Conservation (phyloP, 1,140 invertebrate genomes). For the Diploscapter pachys region DNA sequence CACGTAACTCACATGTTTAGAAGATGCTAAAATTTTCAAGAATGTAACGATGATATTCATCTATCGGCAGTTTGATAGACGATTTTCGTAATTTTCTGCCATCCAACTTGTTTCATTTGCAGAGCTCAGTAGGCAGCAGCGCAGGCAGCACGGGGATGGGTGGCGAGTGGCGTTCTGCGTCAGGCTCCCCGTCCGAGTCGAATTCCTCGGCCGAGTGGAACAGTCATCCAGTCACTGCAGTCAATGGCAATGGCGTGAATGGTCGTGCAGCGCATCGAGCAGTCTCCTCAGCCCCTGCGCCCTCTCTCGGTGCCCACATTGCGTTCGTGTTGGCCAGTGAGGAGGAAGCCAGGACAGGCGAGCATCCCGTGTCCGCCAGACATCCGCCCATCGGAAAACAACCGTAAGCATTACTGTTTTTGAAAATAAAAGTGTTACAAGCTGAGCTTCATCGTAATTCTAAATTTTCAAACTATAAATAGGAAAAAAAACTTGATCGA, state of each 20-base stretch:
- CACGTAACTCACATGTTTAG: too few relatives aligned
- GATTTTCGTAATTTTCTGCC: neutral
- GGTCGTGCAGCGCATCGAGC: too few relatives aligned
- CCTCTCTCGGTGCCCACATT: constrained; percentile 8
- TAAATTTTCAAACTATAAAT: too few relatives aligned
- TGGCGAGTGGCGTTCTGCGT: constrained; percentile 23
- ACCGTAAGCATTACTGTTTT: too few relatives aligned
- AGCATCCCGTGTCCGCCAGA: neutral
- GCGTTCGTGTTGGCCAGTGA: constrained; percentile 7
- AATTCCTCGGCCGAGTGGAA: constrained; percentile 31
- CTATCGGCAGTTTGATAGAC: neutral
- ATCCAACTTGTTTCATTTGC: constrained; percentile 1
- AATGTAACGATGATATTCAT: neutral
- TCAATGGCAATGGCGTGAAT: too few relatives aligned
- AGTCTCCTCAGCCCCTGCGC: neutral
- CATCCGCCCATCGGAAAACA: neutral
- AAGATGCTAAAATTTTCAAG: neutral
- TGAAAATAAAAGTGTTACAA: too few relatives aligned
- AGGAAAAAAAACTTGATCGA: too few relatives aligned
- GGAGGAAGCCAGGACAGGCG: constrained; percentile 12
- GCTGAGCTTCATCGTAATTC: too few relatives aligned
- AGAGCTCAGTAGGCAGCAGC: constrained; percentile 5
- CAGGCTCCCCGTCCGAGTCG: constrained; percentile 28
- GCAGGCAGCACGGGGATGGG: neutral
- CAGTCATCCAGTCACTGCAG: neutral